phyloP scores from a whole-genome alignment of 2,113 vertebrate genomes.

The Pseudolaguvia tuberculata region DNA sequence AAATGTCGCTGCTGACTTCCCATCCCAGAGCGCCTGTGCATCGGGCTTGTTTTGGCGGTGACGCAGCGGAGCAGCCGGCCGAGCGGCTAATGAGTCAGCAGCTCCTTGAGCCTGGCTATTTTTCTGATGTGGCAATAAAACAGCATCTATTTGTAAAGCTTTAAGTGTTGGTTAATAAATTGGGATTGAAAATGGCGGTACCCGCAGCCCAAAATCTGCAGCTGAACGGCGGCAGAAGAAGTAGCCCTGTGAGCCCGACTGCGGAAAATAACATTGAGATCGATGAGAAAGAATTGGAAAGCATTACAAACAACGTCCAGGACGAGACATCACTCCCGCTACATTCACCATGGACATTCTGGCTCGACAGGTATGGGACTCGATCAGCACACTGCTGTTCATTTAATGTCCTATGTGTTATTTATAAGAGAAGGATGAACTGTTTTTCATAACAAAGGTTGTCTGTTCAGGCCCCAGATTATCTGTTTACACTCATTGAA shows the following conservation, averaged over 20 bases:
- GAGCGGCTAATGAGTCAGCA: conserved; percentile 65
- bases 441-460: conserved; percentile 21
- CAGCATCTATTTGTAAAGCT: not conserved
- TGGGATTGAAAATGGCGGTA: conserved; percentile 59
- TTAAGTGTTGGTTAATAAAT: not conserved
- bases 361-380: conserved; percentile 66
- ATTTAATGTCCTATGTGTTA: not conserved
- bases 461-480: not conserved
- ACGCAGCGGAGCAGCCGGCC: conserved; percentile 51
- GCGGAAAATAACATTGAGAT: conserved; percentile 65
- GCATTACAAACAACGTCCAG: conserved; percentile 54
- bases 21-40: not conserved
- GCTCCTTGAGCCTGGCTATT: conserved; percentile 55
- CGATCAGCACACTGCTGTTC: too few relatives aligned
- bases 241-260: conserved; percentile 53
- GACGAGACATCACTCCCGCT: conserved; percentile 63
- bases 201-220: conserved; percentile 64
- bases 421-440: too few relatives aligned
- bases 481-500: not conserved
- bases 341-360: conserved; percentile 76
- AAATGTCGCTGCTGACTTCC: conserved; percentile 15
- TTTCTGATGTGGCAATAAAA: conserved; percentile 44
- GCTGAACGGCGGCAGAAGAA: conserved; percentile 58
- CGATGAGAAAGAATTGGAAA: conserved; percentile 62
- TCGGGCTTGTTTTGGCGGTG: conserved; percentile 58